These are phyloP conservation scores for Nasonia longicornis DNA, from an alignment of 1,140 invertebrate species.

Conservation along the genomic window DNA sequence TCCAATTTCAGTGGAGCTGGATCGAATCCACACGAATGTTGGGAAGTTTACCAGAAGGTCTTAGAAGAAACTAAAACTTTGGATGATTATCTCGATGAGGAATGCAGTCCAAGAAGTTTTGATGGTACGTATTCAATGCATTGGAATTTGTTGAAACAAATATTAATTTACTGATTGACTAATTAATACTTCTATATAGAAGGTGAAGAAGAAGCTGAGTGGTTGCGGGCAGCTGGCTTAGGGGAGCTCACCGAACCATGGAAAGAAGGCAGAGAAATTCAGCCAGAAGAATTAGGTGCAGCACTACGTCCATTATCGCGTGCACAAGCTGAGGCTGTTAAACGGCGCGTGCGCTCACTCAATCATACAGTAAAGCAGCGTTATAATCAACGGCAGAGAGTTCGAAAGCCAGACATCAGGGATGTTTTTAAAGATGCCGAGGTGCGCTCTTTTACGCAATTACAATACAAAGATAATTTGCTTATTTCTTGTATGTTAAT, in stretches of 20 bases:
- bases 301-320: slow-evolving; percentile 72
- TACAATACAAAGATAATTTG: not conserved
- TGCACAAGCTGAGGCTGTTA: slow-evolving; percentile 81
- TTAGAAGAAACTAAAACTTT: slow-evolving; percentile 68
- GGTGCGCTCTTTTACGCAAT: slow-evolving; percentile 62
- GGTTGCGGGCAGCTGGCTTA: slow-evolving; percentile 73
- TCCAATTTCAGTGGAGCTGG: slow-evolving; percentile 59
- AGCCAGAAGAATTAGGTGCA: slow-evolving; percentile 72
- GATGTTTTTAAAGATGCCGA: slow-evolving; percentile 84
- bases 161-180: slow-evolving; percentile 30
- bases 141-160: slow-evolving; percentile 22
- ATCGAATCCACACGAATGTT: slow-evolving; percentile 69
- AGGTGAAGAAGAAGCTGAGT: slow-evolving; percentile 73
- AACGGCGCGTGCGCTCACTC: slow-evolving; percentile 79
- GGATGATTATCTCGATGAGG: slow-evolving; percentile 70
- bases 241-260: slow-evolving; percentile 72
- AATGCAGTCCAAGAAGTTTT: slow-evolving; percentile 65
- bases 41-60: slow-evolving; percentile 69
- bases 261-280: slow-evolving; percentile 72
- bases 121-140: slow-evolving; percentile 58
- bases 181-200: slow-evolving; percentile 58
- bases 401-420: slow-evolving; percentile 80
- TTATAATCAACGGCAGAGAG: slow-evolving; percentile 74
- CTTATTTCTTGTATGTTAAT: slow-evolving; percentile 13
- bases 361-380: slow-evolving; percentile 82